Percentiles rank a stretch among this genome's conserved stretches.
Conservation (phyloP, 2,888 invertebrate species). For the Hirtodrosophila alboralis region DNA sequence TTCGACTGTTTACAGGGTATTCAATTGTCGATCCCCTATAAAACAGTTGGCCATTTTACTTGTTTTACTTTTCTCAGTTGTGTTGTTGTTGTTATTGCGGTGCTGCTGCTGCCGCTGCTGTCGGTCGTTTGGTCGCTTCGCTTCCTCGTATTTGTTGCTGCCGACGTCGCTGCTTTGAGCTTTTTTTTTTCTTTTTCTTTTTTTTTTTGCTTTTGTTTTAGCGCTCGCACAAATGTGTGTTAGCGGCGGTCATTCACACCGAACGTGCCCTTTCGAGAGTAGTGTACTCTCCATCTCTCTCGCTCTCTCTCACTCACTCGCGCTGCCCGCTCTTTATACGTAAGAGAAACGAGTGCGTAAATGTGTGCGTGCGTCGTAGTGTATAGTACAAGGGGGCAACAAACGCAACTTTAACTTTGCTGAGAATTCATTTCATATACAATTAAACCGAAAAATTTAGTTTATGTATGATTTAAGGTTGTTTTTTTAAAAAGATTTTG, state of each 20-base stretch:
- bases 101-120: slow-evolving; percentile 23
- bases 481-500: too few relatives aligned
- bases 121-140: slow-evolving; percentile 38
- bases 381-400: slow-evolving; percentile 51
- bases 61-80: slow-evolving; percentile 67
- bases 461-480: too few relatives aligned
- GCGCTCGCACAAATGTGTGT: slow-evolving; percentile 82
- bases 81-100: slow-evolving; percentile 40
- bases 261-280: slow-evolving; percentile 81
- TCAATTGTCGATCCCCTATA: slow-evolving; percentile 1
- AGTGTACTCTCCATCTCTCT: slow-evolving; percentile 39
- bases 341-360: slow-evolving; percentile 47
- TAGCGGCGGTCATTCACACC: slow-evolving; percentile 83
- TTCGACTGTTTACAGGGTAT: slow-evolving; percentile 30
- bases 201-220: slow-evolving; percentile 62
- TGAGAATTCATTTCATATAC: too few relatives aligned
- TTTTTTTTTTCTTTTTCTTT: too few relatives aligned
- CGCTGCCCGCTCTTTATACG: slow-evolving; percentile 13
- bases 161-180: slow-evolving; percentile 44
- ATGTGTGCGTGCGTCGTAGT: slow-evolving; percentile 17
- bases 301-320: slow-evolving; percentile 19
- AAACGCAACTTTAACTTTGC: slow-evolving; percentile 47
- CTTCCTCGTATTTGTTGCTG: slow-evolving; percentile 56
- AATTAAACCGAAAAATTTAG: too few relatives aligned
- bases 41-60: slow-evolving; percentile 33